Conservation (phyloP, 1,140 invertebrate genomes). For the Hermetia illucens region DNA sequence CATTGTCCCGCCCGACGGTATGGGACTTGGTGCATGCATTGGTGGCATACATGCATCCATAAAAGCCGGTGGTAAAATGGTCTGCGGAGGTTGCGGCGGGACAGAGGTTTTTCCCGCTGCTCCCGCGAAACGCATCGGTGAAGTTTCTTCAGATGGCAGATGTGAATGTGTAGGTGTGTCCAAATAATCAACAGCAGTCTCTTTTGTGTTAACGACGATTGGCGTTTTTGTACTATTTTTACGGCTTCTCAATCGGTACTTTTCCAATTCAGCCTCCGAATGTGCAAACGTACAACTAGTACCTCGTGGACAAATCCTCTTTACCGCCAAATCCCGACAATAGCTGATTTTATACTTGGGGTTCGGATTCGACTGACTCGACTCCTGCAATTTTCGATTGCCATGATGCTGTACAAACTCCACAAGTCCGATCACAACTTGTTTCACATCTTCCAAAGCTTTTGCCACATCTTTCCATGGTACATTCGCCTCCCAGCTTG, state of each 20-base stretch:
- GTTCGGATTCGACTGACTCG: slow-evolving; percentile 44
- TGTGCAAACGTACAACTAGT: slow-evolving; percentile 85
- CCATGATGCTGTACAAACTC: slow-evolving; percentile 73
- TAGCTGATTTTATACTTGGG: slow-evolving; percentile 82
- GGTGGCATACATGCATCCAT: background rate
- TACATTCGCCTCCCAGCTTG: slow-evolving; percentile 39
- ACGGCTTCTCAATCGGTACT: slow-evolving; percentile 37
- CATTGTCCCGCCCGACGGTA: background rate
- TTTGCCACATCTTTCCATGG: slow-evolving; percentile 62
- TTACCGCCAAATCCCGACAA: slow-evolving; percentile 68
- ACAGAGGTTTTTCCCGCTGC: background rate
- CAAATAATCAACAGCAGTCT: slow-evolving; percentile 3
- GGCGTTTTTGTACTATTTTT: slow-evolving; percentile 5
- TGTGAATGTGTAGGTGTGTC: background rate
- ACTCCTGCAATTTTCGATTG: slow-evolving; percentile 44
- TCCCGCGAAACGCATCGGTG: slow-evolving; percentile 2
- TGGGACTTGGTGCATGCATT: background rate
- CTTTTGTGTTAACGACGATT: slow-evolving; percentile 1
- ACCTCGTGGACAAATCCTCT: slow-evolving; percentile 70
- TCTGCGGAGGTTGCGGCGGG: background rate
- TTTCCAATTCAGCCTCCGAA: slow-evolving; percentile 78
- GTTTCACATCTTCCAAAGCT: slow-evolving; percentile 64
- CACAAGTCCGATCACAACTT: slow-evolving; percentile 70
- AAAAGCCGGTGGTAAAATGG: background rate
- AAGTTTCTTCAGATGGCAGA: slow-evolving; percentile 1